Conservation (phyloP, 2,113 vertebrate genomes). For the Phoxinus phoxinus region DNA sequence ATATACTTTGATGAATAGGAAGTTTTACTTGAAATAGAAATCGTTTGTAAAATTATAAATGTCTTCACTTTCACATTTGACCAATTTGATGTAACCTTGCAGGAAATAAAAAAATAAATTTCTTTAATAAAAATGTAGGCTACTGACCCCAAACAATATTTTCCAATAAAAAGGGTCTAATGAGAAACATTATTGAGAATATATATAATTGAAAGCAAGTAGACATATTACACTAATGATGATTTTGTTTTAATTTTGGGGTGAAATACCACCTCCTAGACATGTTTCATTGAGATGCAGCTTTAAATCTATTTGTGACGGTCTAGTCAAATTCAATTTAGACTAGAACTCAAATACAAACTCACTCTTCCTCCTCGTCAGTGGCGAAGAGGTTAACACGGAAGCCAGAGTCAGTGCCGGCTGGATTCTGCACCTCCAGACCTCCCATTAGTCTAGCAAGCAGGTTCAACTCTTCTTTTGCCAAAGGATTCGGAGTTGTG, state of each 20-base stretch:
- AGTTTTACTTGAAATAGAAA: not conserved
- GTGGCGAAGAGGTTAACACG: constrained; percentile 91
- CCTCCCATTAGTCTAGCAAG: constrained; percentile 92
- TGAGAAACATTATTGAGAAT: not conserved
- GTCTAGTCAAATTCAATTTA: not conserved
- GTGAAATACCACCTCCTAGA: not conserved
- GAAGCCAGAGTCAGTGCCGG: constrained; percentile 82
- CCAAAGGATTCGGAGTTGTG: constrained; percentile 87
- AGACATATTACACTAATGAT: not conserved
- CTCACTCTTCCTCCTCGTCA: constrained; percentile 96
- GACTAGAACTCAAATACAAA: not conserved
- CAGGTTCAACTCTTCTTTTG: constrained; percentile 96
- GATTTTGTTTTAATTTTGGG: not conserved
- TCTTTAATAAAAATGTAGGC: too few species aligned
- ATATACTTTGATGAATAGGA: not conserved
- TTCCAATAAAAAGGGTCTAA: not conserved
- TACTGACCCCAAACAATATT: too few species aligned
- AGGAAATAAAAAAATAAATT: not conserved
- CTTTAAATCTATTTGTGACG: not conserved
- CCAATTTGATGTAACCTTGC: not conserved
- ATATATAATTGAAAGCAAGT: not conserved
- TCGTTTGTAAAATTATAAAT: not conserved
- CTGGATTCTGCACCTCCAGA: constrained; percentile 82
- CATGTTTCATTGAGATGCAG: not conserved
- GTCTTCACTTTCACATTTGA: not conserved